phyloP scores from a whole-genome alignment of 2,888 invertebrate genomes.

The Orchesella flavescens region DNA sequence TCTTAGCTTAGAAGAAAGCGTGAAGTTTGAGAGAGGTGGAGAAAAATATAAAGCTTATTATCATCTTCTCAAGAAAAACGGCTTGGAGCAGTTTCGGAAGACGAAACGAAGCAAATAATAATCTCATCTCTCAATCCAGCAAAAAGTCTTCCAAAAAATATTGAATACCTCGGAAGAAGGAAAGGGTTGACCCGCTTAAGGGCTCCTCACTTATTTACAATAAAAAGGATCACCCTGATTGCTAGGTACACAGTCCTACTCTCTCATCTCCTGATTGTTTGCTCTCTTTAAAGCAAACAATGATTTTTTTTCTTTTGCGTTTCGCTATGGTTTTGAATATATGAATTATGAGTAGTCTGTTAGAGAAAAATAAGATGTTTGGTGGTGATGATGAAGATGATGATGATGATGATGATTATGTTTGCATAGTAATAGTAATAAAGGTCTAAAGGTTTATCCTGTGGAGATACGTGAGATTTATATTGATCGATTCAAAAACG shows the following conservation, averaged over 20 bases:
- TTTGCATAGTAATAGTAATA: constrained; percentile 50
- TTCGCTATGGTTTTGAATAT: constrained; percentile 14
- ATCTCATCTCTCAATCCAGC: constrained; percentile 41
- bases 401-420: constrained; percentile 32
- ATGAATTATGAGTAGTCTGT: neutral
- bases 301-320: neutral
- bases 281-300: constrained; percentile 49
- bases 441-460: constrained; percentile 28
- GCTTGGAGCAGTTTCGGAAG: neutral
- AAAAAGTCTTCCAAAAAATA: constrained; percentile 33
- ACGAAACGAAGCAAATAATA: constrained; percentile 41
- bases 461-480: neutral
- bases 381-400: constrained; percentile 33
- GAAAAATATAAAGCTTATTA: constrained; percentile 59
- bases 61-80: constrained; percentile 51
- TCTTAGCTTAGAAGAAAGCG: constrained; percentile 23
- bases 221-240: constrained; percentile 42
- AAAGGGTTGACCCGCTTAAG: constrained; percentile 62
- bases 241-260: constrained; percentile 33
- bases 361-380: neutral
- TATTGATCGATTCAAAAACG: constrained; percentile 13
- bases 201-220: constrained; percentile 22
- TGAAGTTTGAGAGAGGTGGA: constrained; percentile 44
- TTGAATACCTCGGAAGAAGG: constrained; percentile 25
- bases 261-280: constrained; percentile 35